phyloP scores from a whole-genome alignment of 53 echinoderm and acorn worm species.

The Paracentrotus lividus region DNA sequence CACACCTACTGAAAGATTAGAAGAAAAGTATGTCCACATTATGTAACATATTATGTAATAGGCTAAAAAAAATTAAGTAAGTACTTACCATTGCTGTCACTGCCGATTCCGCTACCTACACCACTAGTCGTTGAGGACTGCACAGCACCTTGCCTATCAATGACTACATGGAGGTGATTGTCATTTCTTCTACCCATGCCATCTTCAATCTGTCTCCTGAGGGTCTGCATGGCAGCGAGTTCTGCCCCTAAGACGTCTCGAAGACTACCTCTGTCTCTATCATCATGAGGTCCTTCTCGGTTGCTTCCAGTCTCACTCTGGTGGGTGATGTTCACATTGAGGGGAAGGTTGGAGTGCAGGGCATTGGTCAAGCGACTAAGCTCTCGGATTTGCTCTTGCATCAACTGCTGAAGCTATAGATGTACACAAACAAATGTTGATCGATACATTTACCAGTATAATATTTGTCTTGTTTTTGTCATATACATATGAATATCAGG shows the following conservation, averaged over 20 bases:
- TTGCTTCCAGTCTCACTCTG: conserved; percentile 72
- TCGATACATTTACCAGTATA: no score
- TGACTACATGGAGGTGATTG: conserved; percentile 74
- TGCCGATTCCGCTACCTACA: conserved; percentile 85
- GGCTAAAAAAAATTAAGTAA: no score
- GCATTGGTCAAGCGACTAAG: conserved; percentile 87
- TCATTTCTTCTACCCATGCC: conserved; percentile 74
- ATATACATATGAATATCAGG: no score
- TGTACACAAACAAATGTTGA: neutral
- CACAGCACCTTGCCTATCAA: conserved; percentile 73
- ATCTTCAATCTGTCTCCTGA: conserved; percentile 87
- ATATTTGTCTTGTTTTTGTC: no score
- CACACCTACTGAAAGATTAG: neutral
- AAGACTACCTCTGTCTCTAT: neutral
- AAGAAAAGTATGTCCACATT: neutral
- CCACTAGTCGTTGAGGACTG: conserved; percentile 83
- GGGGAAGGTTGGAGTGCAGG: conserved; percentile 84
- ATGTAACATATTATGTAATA: no score
- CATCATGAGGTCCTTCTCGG: neutral
- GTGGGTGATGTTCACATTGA: conserved; percentile 96
- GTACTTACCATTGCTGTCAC: conserved; percentile 79
- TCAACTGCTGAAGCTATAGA: conserved; percentile 83
- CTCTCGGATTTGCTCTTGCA: conserved; percentile 91
- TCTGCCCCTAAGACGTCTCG: conserved; percentile 76
- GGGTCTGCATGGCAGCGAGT: conserved; percentile 88